phyloP scores from a whole-genome alignment of 2,113 vertebrate species.

The Ammodytes marinus region DNA sequence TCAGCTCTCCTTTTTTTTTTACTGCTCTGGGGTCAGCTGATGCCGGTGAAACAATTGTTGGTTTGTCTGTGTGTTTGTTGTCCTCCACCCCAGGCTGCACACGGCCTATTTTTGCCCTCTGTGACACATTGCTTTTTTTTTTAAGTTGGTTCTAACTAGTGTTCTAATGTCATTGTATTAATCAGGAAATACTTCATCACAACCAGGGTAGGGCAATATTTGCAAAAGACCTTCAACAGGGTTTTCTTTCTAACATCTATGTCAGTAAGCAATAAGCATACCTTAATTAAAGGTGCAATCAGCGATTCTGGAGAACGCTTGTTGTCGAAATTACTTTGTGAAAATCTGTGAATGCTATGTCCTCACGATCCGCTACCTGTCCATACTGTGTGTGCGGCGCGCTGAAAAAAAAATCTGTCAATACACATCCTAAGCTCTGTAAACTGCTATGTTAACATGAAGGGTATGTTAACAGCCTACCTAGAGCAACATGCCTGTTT shows the following conservation, averaged over 20 bases:
- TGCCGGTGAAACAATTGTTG: constrained; percentile 70
- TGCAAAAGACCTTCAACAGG: background rate
- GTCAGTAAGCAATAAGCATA: background rate
- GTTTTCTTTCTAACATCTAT: constrained; percentile 3
- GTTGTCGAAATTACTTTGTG: too few species aligned
- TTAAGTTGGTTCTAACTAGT: constrained; percentile 22
- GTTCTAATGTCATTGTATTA: constrained; percentile 7
- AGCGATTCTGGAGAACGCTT: too few species aligned
- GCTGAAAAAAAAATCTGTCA: too few species aligned
- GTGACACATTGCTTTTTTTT: constrained; percentile 45
- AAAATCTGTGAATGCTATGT: too few species aligned
- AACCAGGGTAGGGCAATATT: background rate
- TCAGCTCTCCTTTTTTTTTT: constrained; percentile 22
- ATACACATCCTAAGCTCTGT: too few species aligned
- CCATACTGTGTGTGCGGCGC: too few species aligned
- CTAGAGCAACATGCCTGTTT: too few species aligned
- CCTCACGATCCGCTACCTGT: too few species aligned
- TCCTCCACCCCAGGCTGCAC: constrained; percentile 4
- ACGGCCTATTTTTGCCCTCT: constrained; percentile 31
- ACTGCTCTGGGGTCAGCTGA: constrained; percentile 71
- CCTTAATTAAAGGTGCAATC: background rate
- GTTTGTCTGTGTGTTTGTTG: constrained; percentile 62
- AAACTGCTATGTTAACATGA: too few species aligned
- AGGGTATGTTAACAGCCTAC: too few species aligned
- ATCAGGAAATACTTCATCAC: background rate